phyloP scores from a whole-genome alignment of 2,888 invertebrate genomes.

The Ichneumon xanthorius region DNA sequence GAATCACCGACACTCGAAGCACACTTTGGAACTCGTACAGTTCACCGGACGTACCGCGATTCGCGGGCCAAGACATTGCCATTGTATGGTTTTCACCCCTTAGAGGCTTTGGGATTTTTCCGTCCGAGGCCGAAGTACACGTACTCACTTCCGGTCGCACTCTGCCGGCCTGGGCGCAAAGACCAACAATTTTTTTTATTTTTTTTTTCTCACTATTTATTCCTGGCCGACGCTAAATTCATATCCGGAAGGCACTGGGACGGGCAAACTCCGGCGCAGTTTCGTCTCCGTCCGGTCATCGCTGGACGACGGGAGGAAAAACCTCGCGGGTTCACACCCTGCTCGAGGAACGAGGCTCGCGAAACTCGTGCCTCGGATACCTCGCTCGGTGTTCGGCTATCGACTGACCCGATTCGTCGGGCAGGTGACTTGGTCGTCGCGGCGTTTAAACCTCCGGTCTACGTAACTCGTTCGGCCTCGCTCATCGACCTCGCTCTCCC shows the following conservation, averaged over 20 bases:
- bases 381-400: slow-evolving; percentile 46
- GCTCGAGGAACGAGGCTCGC: not conserved
- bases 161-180: not conserved
- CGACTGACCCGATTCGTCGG: slow-evolving; percentile 66
- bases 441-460: slow-evolving; percentile 29
- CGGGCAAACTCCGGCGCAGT: not conserved
- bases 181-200: not conserved
- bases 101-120: not conserved
- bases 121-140: not conserved
- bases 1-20: not conserved
- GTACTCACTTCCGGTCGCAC: not conserved
- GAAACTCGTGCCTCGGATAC: slow-evolving; percentile 24
- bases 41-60: not conserved
- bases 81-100: not conserved
- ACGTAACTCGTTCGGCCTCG: slow-evolving; percentile 58
- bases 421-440: slow-evolving; percentile 45
- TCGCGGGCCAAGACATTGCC: not conserved
- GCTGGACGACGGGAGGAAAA: not conserved
- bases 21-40: not conserved
- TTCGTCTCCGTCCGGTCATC: not conserved
- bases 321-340: slow-evolving; percentile 26
- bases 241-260: slow-evolving; percentile 10
- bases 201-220: not conserved
- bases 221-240: slow-evolving; percentile 21
- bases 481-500: slow-evolving; percentile 46